phyloP scores from a whole-genome alignment of 2,113 vertebrate genomes.

The Aldabrachelys gigantea region DNA sequence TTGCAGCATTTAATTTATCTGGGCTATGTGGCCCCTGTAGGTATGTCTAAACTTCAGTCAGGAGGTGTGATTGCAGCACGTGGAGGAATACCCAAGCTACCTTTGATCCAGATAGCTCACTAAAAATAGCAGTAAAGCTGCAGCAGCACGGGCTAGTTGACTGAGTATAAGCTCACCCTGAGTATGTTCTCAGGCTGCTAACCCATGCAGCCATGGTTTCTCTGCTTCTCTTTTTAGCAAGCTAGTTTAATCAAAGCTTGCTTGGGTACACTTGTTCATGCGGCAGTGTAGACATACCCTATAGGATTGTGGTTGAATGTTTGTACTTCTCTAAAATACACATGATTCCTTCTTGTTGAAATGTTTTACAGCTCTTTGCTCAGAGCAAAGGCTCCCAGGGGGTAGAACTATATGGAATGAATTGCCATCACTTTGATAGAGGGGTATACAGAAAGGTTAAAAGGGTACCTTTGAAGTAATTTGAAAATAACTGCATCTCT shows the following conservation, averaged over 20 bases:
- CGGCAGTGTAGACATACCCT: no score
- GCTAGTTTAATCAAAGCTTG: no score
- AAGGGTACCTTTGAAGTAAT: background rate
- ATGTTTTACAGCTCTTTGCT: background rate
- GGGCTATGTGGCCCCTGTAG: background rate
- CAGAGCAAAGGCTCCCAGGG: background rate
- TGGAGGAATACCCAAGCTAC: background rate
- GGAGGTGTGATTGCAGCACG: background rate
- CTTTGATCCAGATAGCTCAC: background rate
- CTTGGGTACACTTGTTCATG: no score
- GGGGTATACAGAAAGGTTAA: background rate
- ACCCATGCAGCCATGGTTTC: no score
- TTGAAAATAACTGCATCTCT: background rate
- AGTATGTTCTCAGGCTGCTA: no score
- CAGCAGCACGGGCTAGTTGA: background rate
- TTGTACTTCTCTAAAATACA: background rate
- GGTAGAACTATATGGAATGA: background rate
- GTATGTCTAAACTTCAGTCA: background rate
- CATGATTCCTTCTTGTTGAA: background rate
- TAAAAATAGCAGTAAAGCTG: background rate
- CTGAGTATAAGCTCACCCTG: background rate
- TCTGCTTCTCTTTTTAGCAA: no score
- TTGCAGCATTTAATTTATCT: background rate
- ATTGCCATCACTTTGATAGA: background rate
- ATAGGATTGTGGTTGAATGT: background rate